Evolutionary conservation across 1,140 invertebrate species (phyloP), one percentile per base, ranked within the genome.

Genomic region (Drosophila yakuba): DNA sequence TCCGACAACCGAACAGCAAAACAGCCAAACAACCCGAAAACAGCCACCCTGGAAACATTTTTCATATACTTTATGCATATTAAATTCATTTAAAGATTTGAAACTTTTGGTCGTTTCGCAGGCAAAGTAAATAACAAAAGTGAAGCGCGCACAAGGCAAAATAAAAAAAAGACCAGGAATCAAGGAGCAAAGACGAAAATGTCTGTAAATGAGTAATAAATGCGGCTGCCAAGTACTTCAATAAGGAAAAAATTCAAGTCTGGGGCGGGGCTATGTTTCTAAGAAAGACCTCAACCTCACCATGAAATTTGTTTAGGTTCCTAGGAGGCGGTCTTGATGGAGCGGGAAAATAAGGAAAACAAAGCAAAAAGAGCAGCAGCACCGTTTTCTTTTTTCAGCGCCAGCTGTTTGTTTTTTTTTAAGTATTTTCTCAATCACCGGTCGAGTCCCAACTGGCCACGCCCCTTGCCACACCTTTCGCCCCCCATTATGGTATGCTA

Each of bases 181-280:
- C 56, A 25, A 17, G 47, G 48, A 62, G 45, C 56, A 45, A 63
- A 14, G 51, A 58, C 51, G 52, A 71, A 58, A 83, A 86, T 81
- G 78, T 81, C 74, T 86, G 74, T 81, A 86, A 85, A 86, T 85
- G 82, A 86, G 82, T 81, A 86, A 85, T 86, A 85, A 85, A 80
- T 82, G 82, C 60, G 80, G 76, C 72, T 72, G 62, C 44, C 41
- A 75, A 74, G 36, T 57, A 45, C 73, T 12, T 69, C 51, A 74
- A 57, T 45, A 52, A 36, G 57, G 48, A 35, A 68, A 50, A 43
- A 25, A n/a, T 4, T 15, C 8, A 12, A 8, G 28, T 38, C 5
- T 39, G 57, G 38, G 41, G 43, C 25, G 57, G 38, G 41, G 43
- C 25, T 28, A 61, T 39, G 68, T 47, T 84, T 76, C 72, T 55